Evolutionary conservation across 1,140 invertebrate genomes (phyloP), one percentile per base, ranked within the genome.

Genomic region (Listronotus bonariensis): DNA sequence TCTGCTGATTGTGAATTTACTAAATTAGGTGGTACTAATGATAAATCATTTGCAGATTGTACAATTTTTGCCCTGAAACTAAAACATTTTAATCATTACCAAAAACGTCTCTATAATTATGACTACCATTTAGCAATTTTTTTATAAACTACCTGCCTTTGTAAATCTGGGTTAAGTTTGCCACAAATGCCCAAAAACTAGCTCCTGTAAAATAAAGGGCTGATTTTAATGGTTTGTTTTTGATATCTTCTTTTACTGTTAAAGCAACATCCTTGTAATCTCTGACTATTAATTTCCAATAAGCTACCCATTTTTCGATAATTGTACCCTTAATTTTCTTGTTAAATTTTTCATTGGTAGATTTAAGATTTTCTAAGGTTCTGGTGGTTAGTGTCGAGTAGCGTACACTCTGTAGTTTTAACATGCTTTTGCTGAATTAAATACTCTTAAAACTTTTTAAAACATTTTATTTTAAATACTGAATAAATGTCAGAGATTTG

Each of bases 121-220:
- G 20, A 5, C 20, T 26, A 5, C 14, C 14, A n/a, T 41, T 48
- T 53, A 36, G n/a, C 8, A 36, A 34, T 1, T 4, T 31, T 14
- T 8, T 31, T 57, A 17, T 43, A 57, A 57, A 14, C 20, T 41
- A 40, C 10, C 3, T 41, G 57, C 62, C 62, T 80, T 1, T 76
- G 68, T 76, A 89, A 86, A 70, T 82, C 80, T 14, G 91, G 90
- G 80, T 91, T 92, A 18, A 83, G 80, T 65, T 77, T 80, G 4
- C 74, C 68, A 40, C 83, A 75, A 53, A 81, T 81, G 54, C 76
- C 78, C 3, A 75, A 38, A 77, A 71, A 10, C 75, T 77, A 55
- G 85, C 15, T 43, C 81, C 81, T 69, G 74, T 76, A 63, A 80
- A 76, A 69, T 82, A 80, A 36, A 76, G 72, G 2, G 82, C 66